Evolutionary conservation across 1,140 invertebrate species (phyloP).

Genomic region (Pseudomyrmex pallidus): DNA sequence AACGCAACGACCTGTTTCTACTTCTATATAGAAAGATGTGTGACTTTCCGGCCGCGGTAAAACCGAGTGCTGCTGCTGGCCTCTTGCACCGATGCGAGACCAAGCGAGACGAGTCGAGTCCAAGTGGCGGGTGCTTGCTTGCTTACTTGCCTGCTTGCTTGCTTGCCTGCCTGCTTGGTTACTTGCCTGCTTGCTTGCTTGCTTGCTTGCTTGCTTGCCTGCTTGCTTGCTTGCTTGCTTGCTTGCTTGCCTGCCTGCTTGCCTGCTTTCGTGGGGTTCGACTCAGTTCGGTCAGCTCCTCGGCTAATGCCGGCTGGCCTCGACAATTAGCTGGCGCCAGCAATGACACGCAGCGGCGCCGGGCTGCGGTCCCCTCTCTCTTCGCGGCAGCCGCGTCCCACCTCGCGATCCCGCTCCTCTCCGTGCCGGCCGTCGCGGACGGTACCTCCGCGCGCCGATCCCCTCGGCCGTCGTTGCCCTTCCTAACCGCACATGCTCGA

Average conservation of each 20-base stretch:
- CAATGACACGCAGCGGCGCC: slow-evolving; percentile 82
- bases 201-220: background rate
- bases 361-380: slow-evolving; percentile 63
- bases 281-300: slow-evolving; percentile 77
- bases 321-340: slow-evolving; percentile 84
- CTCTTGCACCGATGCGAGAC: slow-evolving; percentile 16
- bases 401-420: slow-evolving; percentile 16
- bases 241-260: background rate
- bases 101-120: background rate
- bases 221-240: slow-evolving; percentile 5
- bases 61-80: too few species aligned
- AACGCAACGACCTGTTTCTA: slow-evolving; percentile 4
- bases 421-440: slow-evolving; percentile 29
- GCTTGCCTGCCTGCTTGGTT: slow-evolving; percentile 6
- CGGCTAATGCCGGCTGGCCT: slow-evolving; percentile 82
- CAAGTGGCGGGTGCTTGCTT: background rate
- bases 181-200: background rate
- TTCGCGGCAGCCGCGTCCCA: slow-evolving; percentile 42
- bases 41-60: background rate
- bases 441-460: background rate
- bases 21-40: background rate
- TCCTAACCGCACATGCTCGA: slow-evolving; percentile 64
- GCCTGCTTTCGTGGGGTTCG: slow-evolving; percentile 58
- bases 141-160: background rate
- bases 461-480: slow-evolving; percentile 7